These are phyloP conservation scores for Antheraea yamamai DNA, from an alignment of 2,888 invertebrate species.

Conservation along the genomic window DNA sequence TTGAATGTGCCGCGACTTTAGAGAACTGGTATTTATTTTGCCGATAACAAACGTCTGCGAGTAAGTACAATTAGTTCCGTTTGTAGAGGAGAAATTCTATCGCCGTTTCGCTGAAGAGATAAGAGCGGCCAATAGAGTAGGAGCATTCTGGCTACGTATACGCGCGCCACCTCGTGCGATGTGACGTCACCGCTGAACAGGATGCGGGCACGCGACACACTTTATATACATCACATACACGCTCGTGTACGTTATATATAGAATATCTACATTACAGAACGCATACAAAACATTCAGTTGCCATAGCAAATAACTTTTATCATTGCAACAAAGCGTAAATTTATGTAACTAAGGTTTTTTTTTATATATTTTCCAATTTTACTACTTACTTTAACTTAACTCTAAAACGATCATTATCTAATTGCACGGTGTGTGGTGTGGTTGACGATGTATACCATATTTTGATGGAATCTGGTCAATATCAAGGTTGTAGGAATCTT, in stretches of 20 bases:
- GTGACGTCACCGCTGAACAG: slow-evolving; percentile 73
- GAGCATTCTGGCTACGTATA: slow-evolving; percentile 62
- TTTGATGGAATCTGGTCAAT: no score
- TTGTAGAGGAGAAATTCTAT: slow-evolving; percentile 76
- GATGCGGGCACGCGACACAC: slow-evolving; percentile 72
- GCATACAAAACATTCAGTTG: slow-evolving; percentile 41
- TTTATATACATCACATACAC: slow-evolving; percentile 40
- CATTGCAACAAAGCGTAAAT: slow-evolving; percentile 16
- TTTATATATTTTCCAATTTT: neutral
- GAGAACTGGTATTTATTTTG: slow-evolving; percentile 13
- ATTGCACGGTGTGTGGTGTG: no score
- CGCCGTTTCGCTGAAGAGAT: slow-evolving; percentile 65
- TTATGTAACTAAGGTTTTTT: neutral
- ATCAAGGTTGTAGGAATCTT: no score
- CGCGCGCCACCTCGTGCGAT: slow-evolving; percentile 70
- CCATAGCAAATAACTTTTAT: slow-evolving; percentile 39
- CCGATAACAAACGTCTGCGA: slow-evolving; percentile 37
- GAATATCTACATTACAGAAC: slow-evolving; percentile 31
- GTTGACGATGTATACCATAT: no score
- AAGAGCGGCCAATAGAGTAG: slow-evolving; percentile 72
- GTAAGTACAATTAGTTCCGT: slow-evolving; percentile 65
- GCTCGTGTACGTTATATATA: slow-evolving; percentile 30
- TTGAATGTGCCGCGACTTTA: neutral
- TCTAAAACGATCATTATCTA: no score
- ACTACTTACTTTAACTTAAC: neutral